Base-by-base conservation (phyloP, 2,888 invertebrate genomes). In the Pycnomerus fuliginosus region DNA sequence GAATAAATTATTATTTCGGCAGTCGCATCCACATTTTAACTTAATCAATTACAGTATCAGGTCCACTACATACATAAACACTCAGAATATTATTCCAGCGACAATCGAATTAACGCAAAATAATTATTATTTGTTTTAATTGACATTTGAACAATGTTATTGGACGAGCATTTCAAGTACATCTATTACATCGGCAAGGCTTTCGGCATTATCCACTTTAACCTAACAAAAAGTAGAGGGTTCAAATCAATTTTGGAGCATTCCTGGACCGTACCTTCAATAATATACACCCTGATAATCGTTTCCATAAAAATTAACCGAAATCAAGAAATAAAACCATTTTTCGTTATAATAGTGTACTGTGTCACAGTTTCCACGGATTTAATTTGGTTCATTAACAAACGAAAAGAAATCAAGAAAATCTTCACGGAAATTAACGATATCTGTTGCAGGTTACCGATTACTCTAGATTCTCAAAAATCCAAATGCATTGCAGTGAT, bases 181-280 rank as follows among this genome's bases (percentile, higher is more conserved):
- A 8, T 39, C 4, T 30, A 24, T 16, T 24, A 16, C 13, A 8
- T 32, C 10, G 14, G 32, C 15, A 15, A 27, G 20, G 5, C 33
- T 12, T 27, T 32, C 27, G 40, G 40, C 2, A 12, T 40, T 15
- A 23, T 39, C 15, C 31, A 39, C 16, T 40, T 20, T 13, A 30
- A 10, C 8, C 13, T 24, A 5, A 20, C 20, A 11, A 3, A 14
- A 22, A 10, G 16, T 3, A 5, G 28, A 24, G 12, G 20, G 17
- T 11, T 27, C 28, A 13, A 12, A 7, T 2, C 2, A 31, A 22
- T 31, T 8, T 14, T 30, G 8, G 28, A 38, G n/a, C 14, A 14
- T 13, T 16, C 20, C 10, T 37, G 17, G 14, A 37, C 29, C 12
- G 22, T 29, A 20, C 37, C 39, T n/a, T 31, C 16, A 8, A 15